Evolutionary conservation across 2,113 vertebrate species (phyloP).

Genomic region (Diadophis punctatus): DNA sequence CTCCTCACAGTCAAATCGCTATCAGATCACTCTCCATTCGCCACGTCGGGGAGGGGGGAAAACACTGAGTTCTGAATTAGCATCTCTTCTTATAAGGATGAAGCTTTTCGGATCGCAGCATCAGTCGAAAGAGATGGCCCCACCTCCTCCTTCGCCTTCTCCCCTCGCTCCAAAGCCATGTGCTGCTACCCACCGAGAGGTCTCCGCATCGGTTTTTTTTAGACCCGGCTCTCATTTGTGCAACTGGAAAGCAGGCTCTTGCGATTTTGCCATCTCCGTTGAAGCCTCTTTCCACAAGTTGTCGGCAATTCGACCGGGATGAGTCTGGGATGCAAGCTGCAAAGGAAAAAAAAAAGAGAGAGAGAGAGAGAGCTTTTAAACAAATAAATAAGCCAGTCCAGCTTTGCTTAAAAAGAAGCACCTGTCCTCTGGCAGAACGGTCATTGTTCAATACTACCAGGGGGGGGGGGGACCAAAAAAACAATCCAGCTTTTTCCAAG

Average conservation of each 20-base stretch:
- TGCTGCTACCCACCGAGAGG: slow-evolving; percentile 42
- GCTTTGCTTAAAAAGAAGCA: neutral
- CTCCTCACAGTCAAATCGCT: accelerated
- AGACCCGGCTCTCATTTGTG: slow-evolving; percentile 16
- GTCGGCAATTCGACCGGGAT: slow-evolving; percentile 15
- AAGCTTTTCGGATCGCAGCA: slow-evolving; percentile 25
- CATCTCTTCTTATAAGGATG: slow-evolving; percentile 45
- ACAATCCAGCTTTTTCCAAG: neutral
- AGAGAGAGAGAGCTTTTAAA: too few relatives aligned
- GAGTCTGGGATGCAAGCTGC: slow-evolving; percentile 11
- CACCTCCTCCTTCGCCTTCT: slow-evolving; percentile 22
- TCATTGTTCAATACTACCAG: accelerated
- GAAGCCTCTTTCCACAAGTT: slow-evolving; percentile 1
- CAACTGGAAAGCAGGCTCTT: accelerated
- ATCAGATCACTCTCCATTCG: neutral
- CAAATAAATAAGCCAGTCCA: neutral
- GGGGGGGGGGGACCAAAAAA: neutral
- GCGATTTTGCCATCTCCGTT: slow-evolving; percentile 8
- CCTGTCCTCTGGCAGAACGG: slow-evolving; percentile 4
- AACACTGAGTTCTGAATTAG: slow-evolving; percentile 12
- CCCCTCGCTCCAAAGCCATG: slow-evolving; percentile 43
- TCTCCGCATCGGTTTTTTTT: neutral
- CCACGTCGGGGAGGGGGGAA: neutral
- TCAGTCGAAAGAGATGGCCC: slow-evolving; percentile 14
- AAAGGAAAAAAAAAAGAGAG: neutral